Base-by-base conservation (phyloP, 2,113 vertebrate genomes). In the Pipra filicauda region DNA sequence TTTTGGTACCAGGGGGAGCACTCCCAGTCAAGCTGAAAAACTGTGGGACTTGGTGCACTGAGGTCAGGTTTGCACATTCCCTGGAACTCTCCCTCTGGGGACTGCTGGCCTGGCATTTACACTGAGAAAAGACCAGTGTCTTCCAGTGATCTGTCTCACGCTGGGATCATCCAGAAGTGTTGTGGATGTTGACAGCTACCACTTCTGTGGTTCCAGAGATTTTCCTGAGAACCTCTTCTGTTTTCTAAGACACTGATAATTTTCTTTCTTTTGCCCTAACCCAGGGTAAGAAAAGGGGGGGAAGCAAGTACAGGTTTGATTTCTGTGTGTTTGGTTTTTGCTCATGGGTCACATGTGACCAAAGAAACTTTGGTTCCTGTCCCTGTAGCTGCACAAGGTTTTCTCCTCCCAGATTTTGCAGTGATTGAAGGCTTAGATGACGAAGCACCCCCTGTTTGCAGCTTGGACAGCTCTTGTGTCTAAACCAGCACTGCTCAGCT, bases 1-100 rank as follows among this genome's bases (percentile, higher is more conserved):
- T 55, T 71, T 57, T 58, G 8, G 7, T 85, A 17, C 2, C 1
- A 8, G 64, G 21, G 19, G 0, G 27, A 2, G 48, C 12, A 1
- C 33, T 77, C 18, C 2, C 12, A 44, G 33, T 57, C 54, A 49
- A 17, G 22, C 2, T 37, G 61, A 18, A 28, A 23, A 79, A 3
- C 57, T 41, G 15, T 43, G 48, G 48, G 14, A 1, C 43, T 78
- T 67, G 51, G 6, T 55, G 39, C 28, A 12, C 24, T 44, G 52
- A 46, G 44, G 19, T 81, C 16, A 43, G 48, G 23, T 46, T 59
- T 1, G 1, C 8, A 1, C 62, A 20, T 43, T 71, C 18, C 8
- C 1, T 11, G 23, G 15, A 79, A 4, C 9, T 35, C 35, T 61
- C 6, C 1, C 44, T 59, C 35, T 14, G 28, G 31, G 62, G 27